Evolutionary conservation across 2,888 invertebrate genomes (phyloP).

Genomic region (Chirona hameri): DNA sequence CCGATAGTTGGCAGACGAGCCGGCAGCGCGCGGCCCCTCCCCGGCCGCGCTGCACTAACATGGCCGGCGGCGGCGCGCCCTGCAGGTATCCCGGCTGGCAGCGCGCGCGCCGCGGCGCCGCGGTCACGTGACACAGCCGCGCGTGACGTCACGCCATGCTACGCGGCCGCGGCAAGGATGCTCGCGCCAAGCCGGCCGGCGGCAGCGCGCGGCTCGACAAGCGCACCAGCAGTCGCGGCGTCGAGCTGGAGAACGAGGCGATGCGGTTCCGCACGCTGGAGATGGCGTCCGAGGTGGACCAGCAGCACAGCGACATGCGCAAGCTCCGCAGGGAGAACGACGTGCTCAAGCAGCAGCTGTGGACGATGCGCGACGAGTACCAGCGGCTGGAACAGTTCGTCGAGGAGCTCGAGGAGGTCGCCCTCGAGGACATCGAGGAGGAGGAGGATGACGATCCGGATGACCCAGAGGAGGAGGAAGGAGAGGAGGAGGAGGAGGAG

Average conservation of each 20-base stretch:
- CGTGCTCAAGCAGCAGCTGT: constrained; percentile 78
- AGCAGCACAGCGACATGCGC: constrained; percentile 85
- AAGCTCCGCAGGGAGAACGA: constrained; percentile 84
- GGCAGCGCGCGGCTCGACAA: constrained; percentile 85
- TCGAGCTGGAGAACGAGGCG: constrained; percentile 92
- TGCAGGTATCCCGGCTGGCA: neutral
- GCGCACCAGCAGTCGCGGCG: constrained; percentile 83
- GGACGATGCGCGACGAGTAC: constrained; percentile 81
- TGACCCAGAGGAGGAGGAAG: constrained; percentile 39
- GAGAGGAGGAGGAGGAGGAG: constrained; percentile 35
- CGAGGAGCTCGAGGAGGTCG: constrained; percentile 49
- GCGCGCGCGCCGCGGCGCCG: constrained; percentile 35
- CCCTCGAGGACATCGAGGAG: constrained; percentile 40
- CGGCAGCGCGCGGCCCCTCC: neutral
- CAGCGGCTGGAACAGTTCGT: constrained; percentile 77
- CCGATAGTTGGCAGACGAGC: neutral
- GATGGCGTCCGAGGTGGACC: constrained; percentile 87
- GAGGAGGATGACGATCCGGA: constrained; percentile 39
- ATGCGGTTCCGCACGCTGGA: constrained; percentile 81
- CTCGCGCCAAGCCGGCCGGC: constrained; percentile 75
- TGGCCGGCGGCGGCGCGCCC: neutral
- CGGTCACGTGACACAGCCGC: constrained; percentile 37
- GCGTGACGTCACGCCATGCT: constrained; percentile 62
- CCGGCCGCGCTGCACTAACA: neutral
- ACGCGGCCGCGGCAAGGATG: constrained; percentile 78